Evolutionary conservation across 2,888 invertebrate species (phyloP), one percentile per base, ranked within the genome.

Genomic region (Archips xylosteana): DNA sequence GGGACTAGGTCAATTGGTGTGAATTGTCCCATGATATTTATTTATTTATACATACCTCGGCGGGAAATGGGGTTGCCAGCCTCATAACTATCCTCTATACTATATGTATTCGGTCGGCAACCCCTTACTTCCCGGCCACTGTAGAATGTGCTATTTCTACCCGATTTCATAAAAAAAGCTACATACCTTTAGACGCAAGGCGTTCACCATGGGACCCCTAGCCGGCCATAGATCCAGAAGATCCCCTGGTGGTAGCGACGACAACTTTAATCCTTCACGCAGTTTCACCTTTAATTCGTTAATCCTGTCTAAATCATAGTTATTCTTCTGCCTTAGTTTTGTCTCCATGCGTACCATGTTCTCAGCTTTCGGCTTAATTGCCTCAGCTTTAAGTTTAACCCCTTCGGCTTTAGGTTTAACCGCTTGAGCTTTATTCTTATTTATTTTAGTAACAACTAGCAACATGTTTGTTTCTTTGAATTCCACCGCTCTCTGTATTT

Each of bases 221-320:
- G 63, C 63, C 32, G 63, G 34, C 47, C 32, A 45, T 47, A 63
- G 13, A 23, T 63, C 63, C 47, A 63, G 47, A 2, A 47, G 8
- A 6, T 63, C 13, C 13, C 57, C 57, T 1, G n/a, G 63, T 32
- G 63, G 63, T 9, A 12, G 62, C 4, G 57, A 57, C 1, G 57
- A n/a, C 4, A 57, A 3, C 57, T 32, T 57, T 1, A 57, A 2
- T 2, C 57, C 57, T 12, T 57, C 57, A 1, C 23, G 57, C 10
- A 57, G 57, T 12, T 57, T 32, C 32, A 1, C 0, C 32, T 12
- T 57, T 12, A 57, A 32, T 6, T 57, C 32, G 6, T 57, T 57
- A 4, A 57, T 57, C 3, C 23, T 57, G 9, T 57, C 32, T 10
- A 23, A 3, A 12, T 57, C 32, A 5, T 5, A 15, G 8, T 9